Evolutionary conservation across 2,888 invertebrate species (phyloP).

Genomic region (Sarcophaga rosellei): DNA sequence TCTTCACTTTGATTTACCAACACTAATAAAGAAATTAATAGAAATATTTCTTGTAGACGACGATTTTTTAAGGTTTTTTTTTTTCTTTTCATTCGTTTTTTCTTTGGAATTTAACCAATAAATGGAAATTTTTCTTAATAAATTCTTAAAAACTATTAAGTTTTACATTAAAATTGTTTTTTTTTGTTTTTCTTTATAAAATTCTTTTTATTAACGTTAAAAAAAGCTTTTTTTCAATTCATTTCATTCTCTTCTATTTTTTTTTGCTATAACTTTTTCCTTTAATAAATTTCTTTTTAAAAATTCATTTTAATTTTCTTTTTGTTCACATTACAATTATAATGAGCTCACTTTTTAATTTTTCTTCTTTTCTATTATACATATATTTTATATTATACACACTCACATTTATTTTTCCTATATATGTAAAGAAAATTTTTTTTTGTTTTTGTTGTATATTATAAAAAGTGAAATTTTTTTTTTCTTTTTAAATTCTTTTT

Average conservation of each 20-base stretch:
- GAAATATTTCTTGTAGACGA: neutral
- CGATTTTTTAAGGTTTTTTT: too few species aligned
- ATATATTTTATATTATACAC: conserved; percentile 39
- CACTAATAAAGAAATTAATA: neutral
- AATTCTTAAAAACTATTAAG: neutral
- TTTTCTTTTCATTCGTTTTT: neutral
- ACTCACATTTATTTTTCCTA: conserved; percentile 56
- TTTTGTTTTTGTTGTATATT: conserved; percentile 55
- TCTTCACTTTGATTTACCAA: neutral
- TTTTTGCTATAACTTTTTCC: conserved; percentile 14
- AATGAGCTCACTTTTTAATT: conserved; percentile 56
- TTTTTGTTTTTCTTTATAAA: neutral
- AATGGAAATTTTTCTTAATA: neutral
- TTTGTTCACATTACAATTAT: neutral
- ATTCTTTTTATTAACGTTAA: neutral
- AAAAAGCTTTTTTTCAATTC: conserved; percentile 11
- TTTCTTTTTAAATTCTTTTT: conserved; percentile 45
- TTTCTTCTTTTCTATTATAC: conserved; percentile 33
- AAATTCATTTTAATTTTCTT: neutral
- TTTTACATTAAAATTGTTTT: neutral
- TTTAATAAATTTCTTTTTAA: neutral
- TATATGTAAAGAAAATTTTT: conserved; percentile 58
- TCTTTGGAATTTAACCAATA: neutral
- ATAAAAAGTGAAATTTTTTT: conserved; percentile 57
- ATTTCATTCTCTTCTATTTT: neutral